These are phyloP conservation scores for Brenthis ino DNA, from an alignment of 2,888 invertebrate species.

Conservation along the genomic window DNA sequence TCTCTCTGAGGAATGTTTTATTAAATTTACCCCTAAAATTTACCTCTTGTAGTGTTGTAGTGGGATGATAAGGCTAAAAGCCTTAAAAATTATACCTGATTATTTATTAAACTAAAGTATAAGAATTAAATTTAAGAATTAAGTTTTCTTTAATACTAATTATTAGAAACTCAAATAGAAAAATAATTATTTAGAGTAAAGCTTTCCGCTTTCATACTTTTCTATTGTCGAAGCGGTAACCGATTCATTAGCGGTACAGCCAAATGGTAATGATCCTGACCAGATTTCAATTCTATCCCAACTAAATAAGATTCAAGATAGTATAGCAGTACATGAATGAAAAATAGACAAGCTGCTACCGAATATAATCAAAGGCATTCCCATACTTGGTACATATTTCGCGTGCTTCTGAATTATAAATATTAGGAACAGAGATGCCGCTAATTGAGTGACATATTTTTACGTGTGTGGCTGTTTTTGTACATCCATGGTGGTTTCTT, in stretches of 20 bases:
- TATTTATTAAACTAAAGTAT: too few relatives aligned
- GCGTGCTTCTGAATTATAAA: slow-evolving; percentile 44
- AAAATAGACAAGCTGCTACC: background rate
- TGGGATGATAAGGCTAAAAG: too few relatives aligned
- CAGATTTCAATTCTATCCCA: background rate
- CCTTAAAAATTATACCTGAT: too few relatives aligned
- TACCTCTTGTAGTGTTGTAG: too few relatives aligned
- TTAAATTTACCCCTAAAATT: too few relatives aligned
- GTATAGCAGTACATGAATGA: background rate
- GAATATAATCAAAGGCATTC: slow-evolving; percentile 21
- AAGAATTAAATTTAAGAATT: too few relatives aligned
- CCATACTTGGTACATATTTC: slow-evolving; percentile 36
- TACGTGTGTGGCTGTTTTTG: slow-evolving; percentile 14
- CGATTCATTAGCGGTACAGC: slow-evolving; percentile 44
- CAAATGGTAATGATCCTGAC: background rate
- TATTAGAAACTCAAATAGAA: too few relatives aligned
- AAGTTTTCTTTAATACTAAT: too few relatives aligned
- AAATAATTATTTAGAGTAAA: background rate
- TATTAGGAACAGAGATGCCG: slow-evolving; percentile 41
- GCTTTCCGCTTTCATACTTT: slow-evolving; percentile 42
- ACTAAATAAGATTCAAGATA: background rate
- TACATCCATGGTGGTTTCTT: slow-evolving; percentile 6
- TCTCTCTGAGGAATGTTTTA: too few relatives aligned
- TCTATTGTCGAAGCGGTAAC: slow-evolving; percentile 41
- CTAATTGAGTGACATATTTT: slow-evolving; percentile 28